Evolutionary conservation across 2,888 invertebrate genomes (phyloP).

Genomic region (Eudasyphora cyanicolor): DNA sequence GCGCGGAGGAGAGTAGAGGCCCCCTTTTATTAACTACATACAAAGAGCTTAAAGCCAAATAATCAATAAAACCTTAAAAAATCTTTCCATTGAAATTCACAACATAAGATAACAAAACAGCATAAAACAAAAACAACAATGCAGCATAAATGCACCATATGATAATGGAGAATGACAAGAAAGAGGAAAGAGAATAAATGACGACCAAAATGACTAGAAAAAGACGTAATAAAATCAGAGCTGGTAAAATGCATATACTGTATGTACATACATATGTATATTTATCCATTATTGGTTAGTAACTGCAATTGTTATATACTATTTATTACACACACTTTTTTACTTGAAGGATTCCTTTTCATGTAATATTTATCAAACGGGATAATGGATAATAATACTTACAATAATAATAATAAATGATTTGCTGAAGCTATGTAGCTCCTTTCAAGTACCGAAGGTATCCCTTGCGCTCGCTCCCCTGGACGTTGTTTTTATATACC

Average conservation of each 20-base stretch:
- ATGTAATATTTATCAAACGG: background rate
- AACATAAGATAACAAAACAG: background rate
- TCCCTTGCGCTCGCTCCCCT: background rate
- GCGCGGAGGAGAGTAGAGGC: too few relatives aligned
- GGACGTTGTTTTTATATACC: background rate
- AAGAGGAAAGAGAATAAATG: background rate
- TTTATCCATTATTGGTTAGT: background rate
- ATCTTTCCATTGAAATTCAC: constrained; percentile 3
- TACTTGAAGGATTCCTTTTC: background rate
- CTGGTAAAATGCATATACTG: background rate
- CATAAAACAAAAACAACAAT: background rate
- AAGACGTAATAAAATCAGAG: constrained; percentile 2
- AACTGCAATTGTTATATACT: constrained; percentile 36
- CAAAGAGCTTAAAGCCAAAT: background rate
- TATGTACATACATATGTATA: background rate
- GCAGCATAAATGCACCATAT: background rate
- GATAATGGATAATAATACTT: too few relatives aligned
- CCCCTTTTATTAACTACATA: too few relatives aligned
- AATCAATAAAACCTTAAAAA: constrained; percentile 7
- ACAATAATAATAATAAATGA: too few relatives aligned
- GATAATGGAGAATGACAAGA: background rate
- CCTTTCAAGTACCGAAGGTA: background rate
- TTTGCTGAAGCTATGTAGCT: too few relatives aligned
- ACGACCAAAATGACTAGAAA: constrained; percentile 1
- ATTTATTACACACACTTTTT: background rate